Conservation (phyloP, 2,797 vertebrate species). For the Sebastes matsubarae region DNA sequence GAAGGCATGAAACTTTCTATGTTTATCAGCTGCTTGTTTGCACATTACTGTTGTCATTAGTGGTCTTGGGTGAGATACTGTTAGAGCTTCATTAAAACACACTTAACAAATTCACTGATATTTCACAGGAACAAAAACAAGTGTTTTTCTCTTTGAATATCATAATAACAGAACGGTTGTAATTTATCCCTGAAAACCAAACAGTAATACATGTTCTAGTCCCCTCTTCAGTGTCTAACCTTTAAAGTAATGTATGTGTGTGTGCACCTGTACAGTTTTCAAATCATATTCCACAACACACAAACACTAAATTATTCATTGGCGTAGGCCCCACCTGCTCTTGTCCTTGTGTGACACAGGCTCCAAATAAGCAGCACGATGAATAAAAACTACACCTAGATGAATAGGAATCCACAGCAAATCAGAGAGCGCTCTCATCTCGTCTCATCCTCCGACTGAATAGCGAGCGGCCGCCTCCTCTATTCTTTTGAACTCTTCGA, state of each 20-base stretch:
- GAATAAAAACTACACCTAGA: constrained; percentile 53
- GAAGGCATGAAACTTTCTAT: not conserved
- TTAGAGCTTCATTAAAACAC: not conserved
- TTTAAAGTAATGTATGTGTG: constrained; percentile 11
- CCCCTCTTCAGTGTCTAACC: not conserved
- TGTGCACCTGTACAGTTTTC: not conserved
- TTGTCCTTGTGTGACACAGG: constrained; percentile 49
- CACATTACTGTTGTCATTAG: not conserved
- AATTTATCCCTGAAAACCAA: not conserved
- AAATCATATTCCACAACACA: constrained; percentile 4
- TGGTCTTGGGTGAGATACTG: not conserved
- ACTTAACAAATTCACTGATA: not conserved
- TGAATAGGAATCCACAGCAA: constrained; percentile 51
- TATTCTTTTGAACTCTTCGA: constrained; percentile 54
- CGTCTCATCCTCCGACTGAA: constrained; percentile 52
- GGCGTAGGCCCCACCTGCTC: constrained; percentile 35
- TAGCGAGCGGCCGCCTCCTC: constrained; percentile 37
- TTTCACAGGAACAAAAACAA: not conserved
- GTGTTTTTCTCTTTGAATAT: not conserved
- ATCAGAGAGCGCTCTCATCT: constrained; percentile 49
- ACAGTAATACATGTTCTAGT: not conserved
- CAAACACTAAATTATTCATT: constrained; percentile 51
- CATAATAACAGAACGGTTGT: not conserved
- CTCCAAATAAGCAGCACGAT: constrained; percentile 47
- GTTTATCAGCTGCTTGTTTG: not conserved